Evolutionary conservation across 2,113 vertebrate genomes (phyloP).

Genomic region (Tachycineta bicolor): DNA sequence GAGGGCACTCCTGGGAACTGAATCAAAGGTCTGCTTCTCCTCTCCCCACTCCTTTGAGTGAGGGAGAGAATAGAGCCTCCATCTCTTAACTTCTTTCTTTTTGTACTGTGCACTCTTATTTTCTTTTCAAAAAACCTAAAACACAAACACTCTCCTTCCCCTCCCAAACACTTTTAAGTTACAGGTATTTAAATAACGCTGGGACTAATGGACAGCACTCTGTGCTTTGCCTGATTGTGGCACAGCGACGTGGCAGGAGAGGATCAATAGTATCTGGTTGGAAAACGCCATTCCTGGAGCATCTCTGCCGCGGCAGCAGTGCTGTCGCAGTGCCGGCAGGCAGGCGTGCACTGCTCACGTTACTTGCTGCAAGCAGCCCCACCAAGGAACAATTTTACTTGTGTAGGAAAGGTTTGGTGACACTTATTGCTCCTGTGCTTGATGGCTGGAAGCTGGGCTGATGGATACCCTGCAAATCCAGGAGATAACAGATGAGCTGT

Average conservation of each 20-base stretch:
- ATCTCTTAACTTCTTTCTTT: not conserved
- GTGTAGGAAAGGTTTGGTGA: conserved; percentile 10
- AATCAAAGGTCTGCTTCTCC: not conserved
- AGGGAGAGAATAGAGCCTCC: not conserved
- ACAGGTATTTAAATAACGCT: not conserved
- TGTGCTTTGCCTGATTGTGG: not conserved
- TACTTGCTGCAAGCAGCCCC: not conserved
- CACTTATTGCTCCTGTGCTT: conserved; percentile 20
- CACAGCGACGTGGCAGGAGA: not conserved
- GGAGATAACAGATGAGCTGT: conserved; percentile 18
- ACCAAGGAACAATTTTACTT: conserved; percentile 20
- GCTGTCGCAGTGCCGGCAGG: rapidly evolving
- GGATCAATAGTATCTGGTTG: not conserved
- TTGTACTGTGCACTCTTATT: not conserved
- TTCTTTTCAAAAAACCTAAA: not conserved
- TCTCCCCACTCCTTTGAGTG: not conserved
- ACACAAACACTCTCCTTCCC: not conserved
- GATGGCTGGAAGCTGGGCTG: conserved; percentile 23
- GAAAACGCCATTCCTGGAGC: not conserved
- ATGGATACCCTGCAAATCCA: conserved; percentile 40
- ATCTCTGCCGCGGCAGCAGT: rapidly evolving
- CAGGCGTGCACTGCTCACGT: rapidly evolving
- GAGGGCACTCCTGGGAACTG: not conserved
- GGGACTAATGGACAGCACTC: not conserved
- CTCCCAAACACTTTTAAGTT: not conserved